Base-by-base conservation (phyloP, 2,797 vertebrate species). In the Eleutherodactylus coqui region DNA sequence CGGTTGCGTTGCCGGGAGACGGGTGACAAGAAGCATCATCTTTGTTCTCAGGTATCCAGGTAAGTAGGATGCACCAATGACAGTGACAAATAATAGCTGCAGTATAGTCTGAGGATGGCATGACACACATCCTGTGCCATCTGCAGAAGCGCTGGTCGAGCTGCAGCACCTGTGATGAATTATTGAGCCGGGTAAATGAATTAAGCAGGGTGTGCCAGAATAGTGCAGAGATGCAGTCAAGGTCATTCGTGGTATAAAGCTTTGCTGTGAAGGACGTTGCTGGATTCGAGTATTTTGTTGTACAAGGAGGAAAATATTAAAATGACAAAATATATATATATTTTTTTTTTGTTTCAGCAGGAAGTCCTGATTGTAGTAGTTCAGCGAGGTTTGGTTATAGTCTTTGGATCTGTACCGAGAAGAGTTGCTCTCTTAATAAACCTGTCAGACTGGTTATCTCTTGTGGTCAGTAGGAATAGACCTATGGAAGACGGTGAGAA, bases 1-100 rank as follows among this genome's bases (percentile, higher is more conserved):
- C 90, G 89, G 91, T 82, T 16, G 89, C 72, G 91, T 92, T 92
- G 92, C 92, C 93, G 92, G 90, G 92, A 91, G 91, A 91, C 91
- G 82, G 89, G 88, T 88, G 91, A 89, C 91, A 88, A n/a, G 16
- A 75, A 75, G 34, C 58, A 67, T 87, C 67, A 19, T 87, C 75
- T 69, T 72, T 51, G 69, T 45, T 51, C 34, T 24, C 70, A 87
- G 82, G 82, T 87, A 76, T 43, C 55, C 86, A 87, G 82, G 86
- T 87, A 87, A 87, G 86, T n/a, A 51, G 19, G 21, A 21, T 43
- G 62, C 80, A 72, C 19, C 60, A 49, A 9, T 24, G 6, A 1
- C 49, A 45, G 70, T 19, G 45, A 11, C 17, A n/a, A 16, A 49
- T 72, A 47, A 47, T 83, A 47, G 24, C 36, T 49, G 49, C 62